Evolutionary conservation across 2,797 vertebrate genomes (phyloP), one percentile per base, ranked within the genome.

Genomic region (Crocidura indochinensis): DNA sequence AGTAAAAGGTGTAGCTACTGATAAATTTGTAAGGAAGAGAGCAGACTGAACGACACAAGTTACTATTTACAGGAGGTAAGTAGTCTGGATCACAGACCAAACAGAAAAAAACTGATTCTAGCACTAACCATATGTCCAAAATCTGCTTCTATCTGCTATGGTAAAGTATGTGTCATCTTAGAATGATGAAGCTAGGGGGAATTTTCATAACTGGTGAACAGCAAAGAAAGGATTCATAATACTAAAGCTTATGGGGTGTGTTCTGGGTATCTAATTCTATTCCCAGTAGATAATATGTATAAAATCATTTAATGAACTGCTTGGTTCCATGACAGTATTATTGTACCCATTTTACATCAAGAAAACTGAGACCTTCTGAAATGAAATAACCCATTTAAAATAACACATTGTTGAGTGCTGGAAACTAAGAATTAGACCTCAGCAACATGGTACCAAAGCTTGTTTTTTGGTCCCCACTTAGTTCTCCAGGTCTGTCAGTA

Each of bases 211-310:
- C 20, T n/a, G 5, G 26, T 60, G 68, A 76, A 27, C 46, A 31
- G 67, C 38, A 38, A 38, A 38, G 14, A 88, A 9, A 83, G 26
- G 22, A 65, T 53, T 94, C 85, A 64, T n/a, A 80, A 7, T 71
- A 24, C 74, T 62, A 81, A 62, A 15, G 74, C 1, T 38, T 46
- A 51, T 0, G 1, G 53, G 68, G 11, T 14, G n/a, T n/a, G 27
- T 69, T n/a, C 22, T 27, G 22, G n/a, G 46, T 26, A 27, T 84
- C 64, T 38, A 14, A 76, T 82, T 29, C n/a, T 87, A 29, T 68
- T 85, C 73, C 84, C 51, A 51, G 10, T 78, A 76, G 20, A 56
- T n/a, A 75, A 62, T 31, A 62, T 2, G n/a, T 51, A 46, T 24
- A 47, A 60, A 56, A 67, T 51, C 20, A 47, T 20, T 81, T 71